These are phyloP conservation scores for Aphyosemion australe DNA, from an alignment of 2,113 vertebrate genomes.

Conservation along the genomic window DNA sequence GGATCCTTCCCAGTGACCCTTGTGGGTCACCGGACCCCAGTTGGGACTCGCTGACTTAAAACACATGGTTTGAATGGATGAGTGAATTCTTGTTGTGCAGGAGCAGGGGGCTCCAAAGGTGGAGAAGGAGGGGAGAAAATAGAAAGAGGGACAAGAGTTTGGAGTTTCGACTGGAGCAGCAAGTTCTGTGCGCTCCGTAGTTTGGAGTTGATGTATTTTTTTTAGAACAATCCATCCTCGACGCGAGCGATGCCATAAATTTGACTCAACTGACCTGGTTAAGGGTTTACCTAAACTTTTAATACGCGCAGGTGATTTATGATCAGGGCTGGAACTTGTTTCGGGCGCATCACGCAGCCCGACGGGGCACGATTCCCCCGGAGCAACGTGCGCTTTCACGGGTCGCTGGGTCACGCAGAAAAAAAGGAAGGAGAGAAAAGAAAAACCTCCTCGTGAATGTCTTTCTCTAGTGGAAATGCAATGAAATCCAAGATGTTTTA, in stretches of 20 bases:
- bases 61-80: constrained; percentile 56
- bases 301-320: constrained; percentile 66
- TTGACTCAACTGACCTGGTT: constrained; percentile 56
- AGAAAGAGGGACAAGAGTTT: not conserved
- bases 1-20: constrained; percentile 35
- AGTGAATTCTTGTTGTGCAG: constrained; percentile 42
- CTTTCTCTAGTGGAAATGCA: not conserved
- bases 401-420: constrained; percentile 37
- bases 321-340: constrained; percentile 32
- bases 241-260: constrained; percentile 69
- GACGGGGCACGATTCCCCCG: constrained; percentile 17
- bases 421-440: not conserved
- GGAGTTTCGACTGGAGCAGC: constrained; percentile 10
- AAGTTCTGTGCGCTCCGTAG: constrained; percentile 7
- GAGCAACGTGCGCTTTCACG: constrained; percentile 16
- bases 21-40: constrained; percentile 48
- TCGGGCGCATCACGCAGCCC: constrained; percentile 37
- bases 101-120: constrained; percentile 18
- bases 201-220: constrained; percentile 62
- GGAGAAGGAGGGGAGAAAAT: not conserved
- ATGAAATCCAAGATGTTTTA: not conserved
- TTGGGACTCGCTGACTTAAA: constrained; percentile 50
- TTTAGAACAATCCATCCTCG: constrained; percentile 64
- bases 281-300: constrained; percentile 59
- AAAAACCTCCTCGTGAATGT: constrained; percentile 18